A percentile compares a stretch with the other conserved stretches of the same genome.
Evolutionary conservation across 1,140 invertebrate genomes (phyloP).

Genomic region (Chlorops oryzae): DNA sequence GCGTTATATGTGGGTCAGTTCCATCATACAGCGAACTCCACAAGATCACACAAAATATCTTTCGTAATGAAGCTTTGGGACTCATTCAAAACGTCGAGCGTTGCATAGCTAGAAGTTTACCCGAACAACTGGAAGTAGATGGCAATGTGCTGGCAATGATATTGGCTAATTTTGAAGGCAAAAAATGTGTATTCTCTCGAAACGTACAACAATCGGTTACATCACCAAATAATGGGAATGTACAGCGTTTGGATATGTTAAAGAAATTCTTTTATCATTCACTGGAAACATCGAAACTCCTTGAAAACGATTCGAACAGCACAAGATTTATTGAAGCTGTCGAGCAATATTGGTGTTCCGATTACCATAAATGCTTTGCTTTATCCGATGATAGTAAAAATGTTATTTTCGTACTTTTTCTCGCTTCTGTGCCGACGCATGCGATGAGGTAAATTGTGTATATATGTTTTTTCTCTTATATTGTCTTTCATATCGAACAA

Average conservation of each 20-base stretch:
- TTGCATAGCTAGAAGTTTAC: slow-evolving; percentile 31
- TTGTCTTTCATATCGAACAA: too few species aligned
- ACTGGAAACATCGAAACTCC: slow-evolving; percentile 22
- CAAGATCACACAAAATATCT: slow-evolving; percentile 28
- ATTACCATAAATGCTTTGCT: slow-evolving; percentile 40
- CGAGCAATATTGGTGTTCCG: slow-evolving; percentile 39
- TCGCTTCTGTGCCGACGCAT: slow-evolving; percentile 36
- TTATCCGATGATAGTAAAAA: slow-evolving; percentile 30
- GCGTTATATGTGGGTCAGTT: slow-evolving; percentile 36
- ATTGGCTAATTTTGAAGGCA: slow-evolving; percentile 25
- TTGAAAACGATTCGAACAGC: background rate
- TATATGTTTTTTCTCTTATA: background rate
- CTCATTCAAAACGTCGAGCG: slow-evolving; percentile 27
- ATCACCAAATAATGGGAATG: slow-evolving; percentile 30
- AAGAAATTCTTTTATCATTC: slow-evolving; percentile 40
- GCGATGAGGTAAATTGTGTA: slow-evolving; percentile 28
- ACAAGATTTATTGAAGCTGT: slow-evolving; percentile 5
- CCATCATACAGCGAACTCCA: slow-evolving; percentile 34
- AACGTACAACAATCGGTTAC: slow-evolving; percentile 33
- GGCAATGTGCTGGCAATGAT: slow-evolving; percentile 34
- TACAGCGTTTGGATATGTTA: slow-evolving; percentile 34
- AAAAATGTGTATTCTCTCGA: slow-evolving; percentile 31
- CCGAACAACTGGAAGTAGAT: slow-evolving; percentile 35
- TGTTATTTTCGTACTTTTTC: slow-evolving; percentile 32
- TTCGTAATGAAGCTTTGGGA: slow-evolving; percentile 25